phyloP scores from a whole-genome alignment of 2,888 invertebrate genomes.

The Philhelius pedissequus region DNA sequence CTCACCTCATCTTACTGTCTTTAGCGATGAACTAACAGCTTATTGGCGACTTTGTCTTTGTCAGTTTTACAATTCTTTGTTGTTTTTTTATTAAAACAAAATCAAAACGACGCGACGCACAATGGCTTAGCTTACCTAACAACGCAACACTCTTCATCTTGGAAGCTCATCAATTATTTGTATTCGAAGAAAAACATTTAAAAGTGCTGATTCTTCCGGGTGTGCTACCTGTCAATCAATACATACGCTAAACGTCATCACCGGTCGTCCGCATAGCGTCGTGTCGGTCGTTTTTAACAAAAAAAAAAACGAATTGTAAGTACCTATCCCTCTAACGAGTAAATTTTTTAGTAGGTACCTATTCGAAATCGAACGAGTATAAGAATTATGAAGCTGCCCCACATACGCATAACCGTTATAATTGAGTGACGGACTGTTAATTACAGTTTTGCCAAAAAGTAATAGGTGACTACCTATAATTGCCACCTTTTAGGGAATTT shows the following conservation, averaged over 20 bases:
- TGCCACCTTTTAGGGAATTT: constrained; percentile 43
- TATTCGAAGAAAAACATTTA: constrained; percentile 17
- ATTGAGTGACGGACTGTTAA: constrained; percentile 17
- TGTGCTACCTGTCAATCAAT: constrained; percentile 60
- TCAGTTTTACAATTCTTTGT: constrained; percentile 12
- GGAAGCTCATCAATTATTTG: constrained; percentile 22
- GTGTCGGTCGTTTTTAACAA: background rate
- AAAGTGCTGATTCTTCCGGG: constrained; percentile 45
- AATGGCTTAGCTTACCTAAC: constrained; percentile 43
- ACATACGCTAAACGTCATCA: background rate
- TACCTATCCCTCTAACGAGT: constrained; percentile 37
- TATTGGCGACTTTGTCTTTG: constrained; percentile 34
- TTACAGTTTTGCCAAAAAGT: constrained; percentile 44
- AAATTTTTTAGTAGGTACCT: constrained; percentile 36
- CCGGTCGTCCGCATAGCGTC: background rate
- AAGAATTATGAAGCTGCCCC: constrained; percentile 17
- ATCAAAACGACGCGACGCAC: background rate
- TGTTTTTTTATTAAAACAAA: background rate
- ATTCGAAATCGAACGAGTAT: background rate
- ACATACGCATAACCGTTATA: constrained; percentile 42
- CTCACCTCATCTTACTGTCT: constrained; percentile 5
- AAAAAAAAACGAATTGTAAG: constrained; percentile 38
- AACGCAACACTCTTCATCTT: constrained; percentile 20
- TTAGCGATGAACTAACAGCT: constrained; percentile 43
- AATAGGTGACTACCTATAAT: constrained; percentile 3